A percentile compares a stretch with the other conserved stretches of the same genome.
phyloP scores from a whole-genome alignment of 2,888 invertebrate genomes.

The Agonum fuliginosum region DNA sequence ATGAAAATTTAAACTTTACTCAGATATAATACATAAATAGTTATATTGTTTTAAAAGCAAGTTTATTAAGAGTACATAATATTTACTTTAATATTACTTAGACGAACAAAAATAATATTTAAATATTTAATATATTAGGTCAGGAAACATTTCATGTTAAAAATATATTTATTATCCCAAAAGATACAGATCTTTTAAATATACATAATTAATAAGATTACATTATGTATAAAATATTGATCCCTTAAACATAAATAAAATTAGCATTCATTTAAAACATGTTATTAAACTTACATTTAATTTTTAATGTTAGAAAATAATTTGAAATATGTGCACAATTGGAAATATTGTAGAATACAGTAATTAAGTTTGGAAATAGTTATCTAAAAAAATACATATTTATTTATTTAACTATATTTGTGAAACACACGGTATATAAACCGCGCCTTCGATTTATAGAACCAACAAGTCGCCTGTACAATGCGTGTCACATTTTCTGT shows the following conservation, averaged over 20 bases:
- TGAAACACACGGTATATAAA: background rate
- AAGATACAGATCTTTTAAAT: constrained; percentile 20
- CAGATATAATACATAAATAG: too few relatives aligned
- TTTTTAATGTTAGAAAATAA: too few relatives aligned
- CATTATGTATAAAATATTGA: constrained; percentile 20
- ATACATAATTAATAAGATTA: constrained; percentile 19
- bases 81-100: background rate
- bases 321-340: too few relatives aligned
- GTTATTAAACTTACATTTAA: too few relatives aligned
- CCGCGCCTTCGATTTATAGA: constrained; percentile 24
- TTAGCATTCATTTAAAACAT: too few relatives aligned
- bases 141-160: constrained; percentile 26
- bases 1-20: background rate
- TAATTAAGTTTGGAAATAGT: too few relatives aligned
- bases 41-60: too few relatives aligned
- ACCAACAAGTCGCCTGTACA: background rate
- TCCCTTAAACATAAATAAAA: background rate
- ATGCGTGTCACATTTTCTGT: background rate
- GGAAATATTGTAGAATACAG: too few relatives aligned
- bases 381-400: background rate
- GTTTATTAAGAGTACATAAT: background rate
- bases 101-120: too few relatives aligned
- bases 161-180: constrained; percentile 3
- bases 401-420: background rate
- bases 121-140: background rate